A percentile compares a stretch with the other conserved stretches of the same genome.
Evolutionary conservation across 2,113 vertebrate genomes (phyloP).

Genomic region (Syngnathus scovelli): DNA sequence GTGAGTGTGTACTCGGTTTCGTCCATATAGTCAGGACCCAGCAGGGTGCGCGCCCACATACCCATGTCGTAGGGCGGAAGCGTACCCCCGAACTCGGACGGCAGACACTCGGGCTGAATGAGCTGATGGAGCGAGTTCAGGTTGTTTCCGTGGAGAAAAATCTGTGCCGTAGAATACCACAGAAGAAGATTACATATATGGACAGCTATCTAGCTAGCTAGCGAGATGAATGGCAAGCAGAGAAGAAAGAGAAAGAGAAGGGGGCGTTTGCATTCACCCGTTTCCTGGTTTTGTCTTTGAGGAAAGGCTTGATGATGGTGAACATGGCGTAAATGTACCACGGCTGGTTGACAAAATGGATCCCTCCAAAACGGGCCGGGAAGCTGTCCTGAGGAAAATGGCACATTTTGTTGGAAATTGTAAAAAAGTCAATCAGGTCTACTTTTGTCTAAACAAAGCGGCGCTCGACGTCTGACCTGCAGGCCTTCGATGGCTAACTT

Average conservation of each 20-base stretch:
- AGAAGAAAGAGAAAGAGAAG: neutral
- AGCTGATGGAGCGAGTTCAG: constrained; percentile 96
- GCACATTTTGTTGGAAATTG: no score
- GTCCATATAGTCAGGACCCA: constrained; percentile 92
- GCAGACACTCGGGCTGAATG: constrained; percentile 90
- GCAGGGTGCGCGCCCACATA: constrained; percentile 90
- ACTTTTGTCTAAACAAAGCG: neutral
- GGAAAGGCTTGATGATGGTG: constrained; percentile 94
- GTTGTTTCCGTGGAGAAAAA: constrained; percentile 98
- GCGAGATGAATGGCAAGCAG: neutral
- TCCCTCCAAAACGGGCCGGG: constrained; percentile 94
- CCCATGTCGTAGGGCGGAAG: constrained; percentile 97
- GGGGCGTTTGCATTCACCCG: constrained; percentile 71
- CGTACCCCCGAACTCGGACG: constrained; percentile 95
- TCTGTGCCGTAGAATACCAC: constrained; percentile 64
- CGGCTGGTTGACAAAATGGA: constrained; percentile 97
- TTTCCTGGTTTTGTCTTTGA: constrained; percentile 98
- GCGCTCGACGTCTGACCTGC: constrained; percentile 71
- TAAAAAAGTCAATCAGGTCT: no score
- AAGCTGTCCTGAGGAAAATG: constrained; percentile 84
- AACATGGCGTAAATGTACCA: constrained; percentile 98
- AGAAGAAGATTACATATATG: neutral
- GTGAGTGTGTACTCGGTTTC: constrained; percentile 89
- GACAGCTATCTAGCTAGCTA: neutral
- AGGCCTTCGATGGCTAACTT: constrained; percentile 94